Conservation (phyloP, 2,113 vertebrate species). For the Semicossyphus pulcher region DNA sequence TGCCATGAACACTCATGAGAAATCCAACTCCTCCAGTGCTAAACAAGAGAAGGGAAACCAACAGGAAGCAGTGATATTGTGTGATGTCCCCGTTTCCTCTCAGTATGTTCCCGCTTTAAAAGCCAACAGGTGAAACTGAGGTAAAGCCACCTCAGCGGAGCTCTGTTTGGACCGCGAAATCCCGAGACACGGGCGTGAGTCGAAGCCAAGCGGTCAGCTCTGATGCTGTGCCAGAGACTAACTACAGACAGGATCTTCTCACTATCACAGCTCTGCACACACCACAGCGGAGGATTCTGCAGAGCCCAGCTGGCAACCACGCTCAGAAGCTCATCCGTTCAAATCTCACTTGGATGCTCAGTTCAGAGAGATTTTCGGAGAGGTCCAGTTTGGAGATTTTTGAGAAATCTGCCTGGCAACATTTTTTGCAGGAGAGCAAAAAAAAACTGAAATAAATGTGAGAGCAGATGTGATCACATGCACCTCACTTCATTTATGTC, state of each 20-base stretch:
- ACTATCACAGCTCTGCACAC: slow-evolving; percentile 29
- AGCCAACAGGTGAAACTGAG: slow-evolving; percentile 21
- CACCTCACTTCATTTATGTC: not conserved
- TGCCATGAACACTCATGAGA: too few species aligned
- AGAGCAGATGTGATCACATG: not conserved
- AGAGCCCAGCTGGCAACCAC: slow-evolving; percentile 42
- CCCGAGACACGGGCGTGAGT: not conserved
- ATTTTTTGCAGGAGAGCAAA: not conserved
- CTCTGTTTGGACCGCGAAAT: slow-evolving; percentile 7
- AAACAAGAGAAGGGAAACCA: too few species aligned
- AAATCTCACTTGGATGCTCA: slow-evolving; percentile 23
- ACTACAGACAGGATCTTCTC: slow-evolving; percentile 37
- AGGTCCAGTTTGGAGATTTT: not conserved
- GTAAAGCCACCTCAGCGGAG: slow-evolving; percentile 11
- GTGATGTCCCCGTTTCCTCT: not conserved
- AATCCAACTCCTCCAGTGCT: too few species aligned
- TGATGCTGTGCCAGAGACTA: slow-evolving; percentile 34
- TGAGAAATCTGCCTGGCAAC: not conserved
- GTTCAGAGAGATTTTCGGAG: slow-evolving; percentile 13
- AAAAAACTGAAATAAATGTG: not conserved
- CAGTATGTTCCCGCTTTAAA: not conserved
- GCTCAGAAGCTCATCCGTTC: slow-evolving; percentile 25
- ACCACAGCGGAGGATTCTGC: slow-evolving; percentile 20
- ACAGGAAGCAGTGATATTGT: too few species aligned
- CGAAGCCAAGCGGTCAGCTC: slow-evolving; percentile 28